phyloP scores from a whole-genome alignment of 1,140 invertebrate species.

The Halictus rubicundus region DNA sequence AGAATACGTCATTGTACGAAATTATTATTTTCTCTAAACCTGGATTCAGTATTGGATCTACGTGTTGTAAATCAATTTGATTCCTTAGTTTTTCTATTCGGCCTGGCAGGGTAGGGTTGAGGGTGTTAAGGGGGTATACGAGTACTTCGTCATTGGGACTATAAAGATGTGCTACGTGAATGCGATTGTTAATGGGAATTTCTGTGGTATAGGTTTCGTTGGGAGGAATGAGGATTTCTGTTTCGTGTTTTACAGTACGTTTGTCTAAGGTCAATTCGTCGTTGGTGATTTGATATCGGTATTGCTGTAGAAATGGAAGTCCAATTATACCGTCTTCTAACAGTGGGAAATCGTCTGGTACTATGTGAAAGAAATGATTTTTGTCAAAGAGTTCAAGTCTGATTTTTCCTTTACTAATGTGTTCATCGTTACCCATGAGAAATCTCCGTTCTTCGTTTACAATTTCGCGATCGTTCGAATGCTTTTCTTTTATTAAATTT shows the following conservation, averaged over 20 bases:
- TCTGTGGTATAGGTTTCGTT: neutral
- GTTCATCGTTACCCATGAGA: no score
- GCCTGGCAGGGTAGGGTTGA: neutral
- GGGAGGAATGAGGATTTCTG: neutral
- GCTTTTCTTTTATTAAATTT: no score
- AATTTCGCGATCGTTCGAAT: no score
- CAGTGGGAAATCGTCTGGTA: no score
- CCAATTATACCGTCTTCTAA: neutral
- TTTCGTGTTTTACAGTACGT: neutral
- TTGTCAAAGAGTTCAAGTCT: no score
- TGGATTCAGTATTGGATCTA: neutral
- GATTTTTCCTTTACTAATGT: no score
- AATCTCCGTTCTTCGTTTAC: no score
- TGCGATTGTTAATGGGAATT: neutral
- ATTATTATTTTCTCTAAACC: slow-evolving; percentile 1
- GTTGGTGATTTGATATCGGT: neutral
- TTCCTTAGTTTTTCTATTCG: neutral
- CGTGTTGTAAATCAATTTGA: neutral
- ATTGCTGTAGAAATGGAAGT: neutral
- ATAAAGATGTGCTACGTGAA: neutral
- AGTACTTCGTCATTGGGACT: neutral
- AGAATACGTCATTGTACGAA: slow-evolving; percentile 2
- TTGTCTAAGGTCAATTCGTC: neutral
- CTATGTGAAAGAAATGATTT: no score
- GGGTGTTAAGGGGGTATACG: neutral